Evolutionary conservation across 2,888 invertebrate genomes (phyloP).

Genomic region (Cephus sareptanus): DNA sequence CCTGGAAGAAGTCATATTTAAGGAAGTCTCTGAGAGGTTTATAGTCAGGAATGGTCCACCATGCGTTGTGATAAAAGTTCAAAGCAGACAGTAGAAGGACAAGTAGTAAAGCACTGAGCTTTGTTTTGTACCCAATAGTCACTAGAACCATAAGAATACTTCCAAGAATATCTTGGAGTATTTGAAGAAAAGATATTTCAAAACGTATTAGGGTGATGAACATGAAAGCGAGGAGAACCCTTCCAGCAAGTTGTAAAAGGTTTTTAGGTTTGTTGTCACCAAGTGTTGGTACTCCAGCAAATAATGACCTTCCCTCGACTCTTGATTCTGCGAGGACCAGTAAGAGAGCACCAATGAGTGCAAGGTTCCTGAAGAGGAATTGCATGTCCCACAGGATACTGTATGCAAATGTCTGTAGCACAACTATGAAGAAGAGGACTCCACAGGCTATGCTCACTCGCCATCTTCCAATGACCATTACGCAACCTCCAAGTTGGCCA

Average conservation of each 20-base stretch:
- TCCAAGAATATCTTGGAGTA: slow-evolving; percentile 92
- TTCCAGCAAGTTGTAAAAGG: slow-evolving; percentile 94
- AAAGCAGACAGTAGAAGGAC: slow-evolving; percentile 88
- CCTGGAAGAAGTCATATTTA: slow-evolving; percentile 99
- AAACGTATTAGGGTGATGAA: slow-evolving; percentile 96
- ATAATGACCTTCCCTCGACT: slow-evolving; percentile 92
- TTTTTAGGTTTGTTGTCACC: slow-evolving; percentile 98
- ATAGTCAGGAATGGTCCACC: slow-evolving; percentile 96
- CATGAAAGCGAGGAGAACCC: slow-evolving; percentile 97
- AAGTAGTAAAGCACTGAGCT: slow-evolving; percentile 94
- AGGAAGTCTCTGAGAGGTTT: slow-evolving; percentile 98
- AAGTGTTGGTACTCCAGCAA: slow-evolving; percentile 93
- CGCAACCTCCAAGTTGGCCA: slow-evolving; percentile 96
- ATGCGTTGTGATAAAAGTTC: slow-evolving; percentile 98
- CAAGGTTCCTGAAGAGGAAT: slow-evolving; percentile 95
- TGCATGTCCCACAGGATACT: slow-evolving; percentile 99
- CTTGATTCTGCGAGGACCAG: slow-evolving; percentile 96
- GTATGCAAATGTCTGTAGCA: slow-evolving; percentile 95
- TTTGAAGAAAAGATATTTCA: slow-evolving; percentile 91
- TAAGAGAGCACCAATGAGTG: slow-evolving; percentile 96
- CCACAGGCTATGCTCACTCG: slow-evolving; percentile 94
- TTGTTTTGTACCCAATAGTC: slow-evolving; percentile 98
- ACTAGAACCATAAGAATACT: slow-evolving; percentile 95
- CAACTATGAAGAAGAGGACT: slow-evolving; percentile 93
- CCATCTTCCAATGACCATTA: slow-evolving; percentile 93